A percentile compares a stretch with the other conserved stretches of the same genome.
These are phyloP conservation scores for Reticulitermes lucifugus DNA, from an alignment of 2,888 invertebrate species.

Conservation along the genomic window DNA sequence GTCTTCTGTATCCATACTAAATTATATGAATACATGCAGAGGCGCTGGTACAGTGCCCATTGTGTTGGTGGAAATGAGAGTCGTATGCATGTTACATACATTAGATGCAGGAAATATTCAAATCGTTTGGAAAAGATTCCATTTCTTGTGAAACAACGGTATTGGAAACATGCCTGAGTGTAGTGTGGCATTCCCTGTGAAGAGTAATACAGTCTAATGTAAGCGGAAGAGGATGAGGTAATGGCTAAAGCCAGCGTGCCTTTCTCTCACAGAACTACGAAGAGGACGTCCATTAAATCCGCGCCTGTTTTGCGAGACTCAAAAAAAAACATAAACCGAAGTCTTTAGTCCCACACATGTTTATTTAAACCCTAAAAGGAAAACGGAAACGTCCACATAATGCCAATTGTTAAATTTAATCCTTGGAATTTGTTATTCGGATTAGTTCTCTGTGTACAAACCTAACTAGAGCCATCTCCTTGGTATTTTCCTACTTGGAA, in stretches of 20 bases:
- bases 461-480: neutral
- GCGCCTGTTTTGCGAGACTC: neutral
- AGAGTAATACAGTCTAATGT: conserved; percentile 8
- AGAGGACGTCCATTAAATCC: conserved; percentile 18
- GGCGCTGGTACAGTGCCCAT: too few species aligned
- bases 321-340: conserved; percentile 2
- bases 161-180: neutral
- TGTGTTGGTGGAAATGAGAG: too few species aligned
- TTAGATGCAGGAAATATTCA: neutral
- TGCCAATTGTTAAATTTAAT: conserved; percentile 25
- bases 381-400: conserved; percentile 18
- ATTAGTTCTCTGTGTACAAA: neutral
- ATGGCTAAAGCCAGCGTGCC: neutral
- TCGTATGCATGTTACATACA: neutral
- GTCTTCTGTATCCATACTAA: too few species aligned
- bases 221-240: conserved; percentile 27
- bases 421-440: conserved; percentile 23
- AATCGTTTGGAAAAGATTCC: neutral
- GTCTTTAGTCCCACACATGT: conserved; percentile 1
- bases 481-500: too few species aligned
- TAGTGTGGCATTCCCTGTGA: neutral
- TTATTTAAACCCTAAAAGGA: conserved; percentile 24
- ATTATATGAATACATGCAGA: too few species aligned
- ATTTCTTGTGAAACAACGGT: neutral
- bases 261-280: neutral